phyloP scores from a whole-genome alignment of 1,140 invertebrate species.

The Meloidogyne chitwoodi region DNA sequence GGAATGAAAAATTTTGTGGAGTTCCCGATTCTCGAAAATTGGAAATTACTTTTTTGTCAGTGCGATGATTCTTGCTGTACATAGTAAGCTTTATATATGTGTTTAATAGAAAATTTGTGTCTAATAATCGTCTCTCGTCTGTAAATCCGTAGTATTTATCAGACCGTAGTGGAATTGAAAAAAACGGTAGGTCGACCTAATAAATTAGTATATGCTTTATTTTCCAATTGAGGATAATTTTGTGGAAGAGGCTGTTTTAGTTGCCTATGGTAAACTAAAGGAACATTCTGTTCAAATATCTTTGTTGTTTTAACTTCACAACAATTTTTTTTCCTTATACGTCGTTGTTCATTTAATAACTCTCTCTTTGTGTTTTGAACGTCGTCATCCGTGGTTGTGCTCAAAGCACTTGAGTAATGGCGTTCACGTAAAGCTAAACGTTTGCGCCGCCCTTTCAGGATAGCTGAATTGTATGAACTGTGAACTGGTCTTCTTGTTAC shows the following conservation, averaged over 20 bases:
- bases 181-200: background rate
- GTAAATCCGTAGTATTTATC: background rate
- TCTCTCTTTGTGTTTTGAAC: background rate
- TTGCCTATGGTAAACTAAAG: too few species aligned
- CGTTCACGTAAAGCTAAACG: constrained; percentile 4
- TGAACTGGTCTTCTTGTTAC: constrained; percentile 5
- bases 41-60: too few species aligned
- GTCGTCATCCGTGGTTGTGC: constrained; percentile 12
- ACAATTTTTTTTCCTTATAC: background rate
- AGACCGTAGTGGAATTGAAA: background rate
- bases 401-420: background rate
- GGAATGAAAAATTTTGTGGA: too few species aligned
- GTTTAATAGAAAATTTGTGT: too few species aligned
- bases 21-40: too few species aligned
- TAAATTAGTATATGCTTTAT: background rate
- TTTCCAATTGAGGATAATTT: background rate
- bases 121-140: too few species aligned
- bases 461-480: background rate
- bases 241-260: background rate
- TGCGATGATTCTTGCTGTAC: too few species aligned
- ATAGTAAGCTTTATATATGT: too few species aligned
- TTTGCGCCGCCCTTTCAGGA: constrained; percentile 3
- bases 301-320: background rate
- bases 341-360: background rate
- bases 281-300: too few species aligned